Evolutionary conservation across 2,113 vertebrate species (phyloP).

Genomic region (Ctenodactylus gundi): DNA sequence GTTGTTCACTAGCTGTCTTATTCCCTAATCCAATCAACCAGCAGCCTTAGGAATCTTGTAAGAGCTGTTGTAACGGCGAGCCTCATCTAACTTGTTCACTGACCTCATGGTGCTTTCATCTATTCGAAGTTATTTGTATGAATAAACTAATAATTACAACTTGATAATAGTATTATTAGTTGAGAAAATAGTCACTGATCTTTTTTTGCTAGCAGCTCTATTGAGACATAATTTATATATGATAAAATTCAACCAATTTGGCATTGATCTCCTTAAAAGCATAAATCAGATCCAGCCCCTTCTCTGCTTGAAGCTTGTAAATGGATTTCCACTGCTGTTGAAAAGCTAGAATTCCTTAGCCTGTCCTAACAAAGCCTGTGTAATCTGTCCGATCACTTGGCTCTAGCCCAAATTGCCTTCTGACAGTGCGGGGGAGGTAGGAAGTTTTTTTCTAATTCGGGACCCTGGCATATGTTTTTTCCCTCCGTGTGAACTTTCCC

Average conservation of each 20-base stretch:
- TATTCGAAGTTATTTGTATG: slow-evolving; percentile 11
- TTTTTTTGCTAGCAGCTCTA: slow-evolving; percentile 14
- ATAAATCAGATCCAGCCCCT: neutral
- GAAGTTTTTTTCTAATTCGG: neutral
- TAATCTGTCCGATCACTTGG: neutral
- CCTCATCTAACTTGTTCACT: neutral
- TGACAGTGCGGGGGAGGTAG: slow-evolving; percentile 10
- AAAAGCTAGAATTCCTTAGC: slow-evolving; percentile 7
- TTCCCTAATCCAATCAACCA: slow-evolving; percentile 39
- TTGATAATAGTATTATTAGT: neutral
- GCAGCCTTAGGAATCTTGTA: neutral
- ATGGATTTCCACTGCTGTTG: neutral
- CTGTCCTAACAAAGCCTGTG: neutral
- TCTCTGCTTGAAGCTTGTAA: neutral
- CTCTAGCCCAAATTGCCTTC: neutral
- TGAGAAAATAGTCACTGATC: neutral
- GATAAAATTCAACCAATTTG: slow-evolving; percentile 32
- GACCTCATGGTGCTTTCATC: neutral
- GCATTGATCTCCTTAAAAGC: neutral
- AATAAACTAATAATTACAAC: slow-evolving; percentile 20
- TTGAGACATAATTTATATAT: slow-evolving; percentile 23
- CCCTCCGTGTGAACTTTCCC: neutral
- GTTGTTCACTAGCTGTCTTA: slow-evolving; percentile 31
- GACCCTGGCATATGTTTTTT: neutral
- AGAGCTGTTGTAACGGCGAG: neutral